Conservation (phyloP, 2,888 invertebrate genomes). For the Stenolophus ochropezus region DNA sequence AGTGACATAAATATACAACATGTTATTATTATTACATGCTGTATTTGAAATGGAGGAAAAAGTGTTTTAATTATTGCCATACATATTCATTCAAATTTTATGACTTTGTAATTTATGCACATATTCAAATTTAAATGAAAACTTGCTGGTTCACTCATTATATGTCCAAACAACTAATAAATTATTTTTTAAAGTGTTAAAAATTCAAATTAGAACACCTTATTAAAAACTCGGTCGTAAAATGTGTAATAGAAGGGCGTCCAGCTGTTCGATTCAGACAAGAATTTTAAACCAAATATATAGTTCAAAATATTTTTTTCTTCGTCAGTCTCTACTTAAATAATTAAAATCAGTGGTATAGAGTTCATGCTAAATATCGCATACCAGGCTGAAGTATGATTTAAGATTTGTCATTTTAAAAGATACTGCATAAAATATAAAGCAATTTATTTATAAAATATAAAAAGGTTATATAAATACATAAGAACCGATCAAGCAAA, state of each 20-base stretch:
- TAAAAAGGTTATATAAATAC: no score
- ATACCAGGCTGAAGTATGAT: no score
- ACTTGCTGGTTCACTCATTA: background rate
- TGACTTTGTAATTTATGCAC: background rate
- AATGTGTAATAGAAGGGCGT: conserved; percentile 9
- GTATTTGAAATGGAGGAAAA: background rate
- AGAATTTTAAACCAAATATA: background rate
- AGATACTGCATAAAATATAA: no score
- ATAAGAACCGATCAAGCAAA: no score
- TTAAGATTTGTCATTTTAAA: no score
- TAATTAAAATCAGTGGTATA: no score
- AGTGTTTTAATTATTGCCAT: background rate
- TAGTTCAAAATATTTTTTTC: no score
- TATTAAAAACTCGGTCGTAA: conserved; percentile 20
- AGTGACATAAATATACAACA: background rate
- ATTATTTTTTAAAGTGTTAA: conserved; percentile 23
- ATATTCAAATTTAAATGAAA: conserved; percentile 18
- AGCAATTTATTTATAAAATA: no score
- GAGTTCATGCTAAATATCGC: no score
- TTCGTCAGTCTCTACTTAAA: no score
- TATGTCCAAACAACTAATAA: conserved; percentile 26
- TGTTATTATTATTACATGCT: background rate
- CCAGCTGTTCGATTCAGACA: background rate
- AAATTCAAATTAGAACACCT: conserved; percentile 24
- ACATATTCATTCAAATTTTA: conserved; percentile 11